phyloP scores from a whole-genome alignment of 1,140 invertebrate genomes.

The Thaumatotibia leucotreta region DNA sequence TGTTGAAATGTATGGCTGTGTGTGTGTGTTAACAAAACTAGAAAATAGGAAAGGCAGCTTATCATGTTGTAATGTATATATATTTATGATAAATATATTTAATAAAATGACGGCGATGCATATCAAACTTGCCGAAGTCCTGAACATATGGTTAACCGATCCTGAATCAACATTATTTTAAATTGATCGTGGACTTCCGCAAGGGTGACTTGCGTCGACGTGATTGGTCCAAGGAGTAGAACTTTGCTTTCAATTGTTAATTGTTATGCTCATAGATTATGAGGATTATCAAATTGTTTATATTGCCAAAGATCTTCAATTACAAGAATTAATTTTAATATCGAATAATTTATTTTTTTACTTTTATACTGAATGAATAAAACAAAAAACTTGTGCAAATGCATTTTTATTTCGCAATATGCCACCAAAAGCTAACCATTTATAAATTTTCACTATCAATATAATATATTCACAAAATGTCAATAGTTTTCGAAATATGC shows the following conservation, averaged over 20 bases:
- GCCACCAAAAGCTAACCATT: slow-evolving; percentile 66
- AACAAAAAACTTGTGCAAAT: slow-evolving; percentile 47
- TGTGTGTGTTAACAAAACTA: neutral
- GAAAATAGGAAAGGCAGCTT: neutral
- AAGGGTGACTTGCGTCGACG: too few species aligned
- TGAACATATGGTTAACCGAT: too few species aligned
- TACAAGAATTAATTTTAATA: neutral
- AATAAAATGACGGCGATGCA: too few species aligned
- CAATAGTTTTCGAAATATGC: slow-evolving; percentile 17
- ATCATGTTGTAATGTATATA: neutral
- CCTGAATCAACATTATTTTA: too few species aligned
- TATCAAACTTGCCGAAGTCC: too few species aligned
- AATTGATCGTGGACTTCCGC: too few species aligned
- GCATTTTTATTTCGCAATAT: slow-evolving; percentile 68
- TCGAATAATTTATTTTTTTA: slow-evolving; percentile 13
- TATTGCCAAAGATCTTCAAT: slow-evolving; percentile 9
- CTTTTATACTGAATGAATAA: slow-evolving; percentile 23
- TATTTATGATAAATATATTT: neutral
- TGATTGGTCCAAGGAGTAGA: neutral
- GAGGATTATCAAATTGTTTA: neutral
- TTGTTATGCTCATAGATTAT: neutral
- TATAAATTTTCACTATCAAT: slow-evolving; percentile 61
- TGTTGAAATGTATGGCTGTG: neutral
- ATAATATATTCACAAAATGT: slow-evolving; percentile 43
- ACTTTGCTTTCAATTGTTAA: neutral